Percentiles rank a stretch among this genome's conserved stretches.
phyloP scores from a whole-genome alignment of 1,140 invertebrate species.

The Zaprionus kolodkinae region DNA sequence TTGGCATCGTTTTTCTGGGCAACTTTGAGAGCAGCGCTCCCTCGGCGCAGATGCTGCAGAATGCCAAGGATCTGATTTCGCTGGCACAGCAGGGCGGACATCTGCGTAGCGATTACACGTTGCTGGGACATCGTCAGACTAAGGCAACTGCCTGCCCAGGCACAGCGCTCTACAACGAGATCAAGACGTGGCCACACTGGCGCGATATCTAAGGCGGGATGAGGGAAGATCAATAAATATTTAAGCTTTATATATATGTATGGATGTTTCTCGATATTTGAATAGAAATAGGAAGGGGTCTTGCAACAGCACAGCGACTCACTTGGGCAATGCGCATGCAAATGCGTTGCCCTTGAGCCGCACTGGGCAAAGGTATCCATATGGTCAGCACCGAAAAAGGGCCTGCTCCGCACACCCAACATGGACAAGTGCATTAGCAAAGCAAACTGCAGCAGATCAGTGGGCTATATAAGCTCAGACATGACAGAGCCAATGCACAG shows the following conservation, averaged over 20 bases:
- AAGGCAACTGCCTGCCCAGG: conserved; percentile 89
- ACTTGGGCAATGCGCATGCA: conserved; percentile 55
- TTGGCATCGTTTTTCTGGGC: conserved; percentile 88
- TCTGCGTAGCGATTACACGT: conserved; percentile 73
- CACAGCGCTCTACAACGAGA: conserved; percentile 85
- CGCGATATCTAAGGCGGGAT: conserved; percentile 37
- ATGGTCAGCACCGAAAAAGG: conserved; percentile 50
- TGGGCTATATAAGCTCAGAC: conserved; percentile 47
- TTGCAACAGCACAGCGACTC: conserved; percentile 49
- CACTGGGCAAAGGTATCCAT: conserved; percentile 25
- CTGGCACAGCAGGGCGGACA: conserved; percentile 85
- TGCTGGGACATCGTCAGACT: conserved; percentile 89
- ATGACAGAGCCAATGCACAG: conserved; percentile 25
- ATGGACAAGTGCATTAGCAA: conserved; percentile 66
- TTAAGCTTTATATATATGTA: conserved; percentile 1
- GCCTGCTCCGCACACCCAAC: conserved; percentile 7
- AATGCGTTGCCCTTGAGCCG: conserved; percentile 59
- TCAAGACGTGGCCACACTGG: conserved; percentile 85
- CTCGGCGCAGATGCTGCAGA: conserved; percentile 86
- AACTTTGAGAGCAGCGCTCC: conserved; percentile 85
- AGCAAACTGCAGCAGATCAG: conserved; percentile 10
- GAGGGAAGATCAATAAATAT: conserved; percentile 13
- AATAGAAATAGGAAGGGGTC: conserved; percentile 32
- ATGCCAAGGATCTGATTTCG: conserved; percentile 87
- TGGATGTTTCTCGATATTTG: not conserved